Conservation (phyloP, 2,113 vertebrate genomes). For the Halcyon malimbica region DNA sequence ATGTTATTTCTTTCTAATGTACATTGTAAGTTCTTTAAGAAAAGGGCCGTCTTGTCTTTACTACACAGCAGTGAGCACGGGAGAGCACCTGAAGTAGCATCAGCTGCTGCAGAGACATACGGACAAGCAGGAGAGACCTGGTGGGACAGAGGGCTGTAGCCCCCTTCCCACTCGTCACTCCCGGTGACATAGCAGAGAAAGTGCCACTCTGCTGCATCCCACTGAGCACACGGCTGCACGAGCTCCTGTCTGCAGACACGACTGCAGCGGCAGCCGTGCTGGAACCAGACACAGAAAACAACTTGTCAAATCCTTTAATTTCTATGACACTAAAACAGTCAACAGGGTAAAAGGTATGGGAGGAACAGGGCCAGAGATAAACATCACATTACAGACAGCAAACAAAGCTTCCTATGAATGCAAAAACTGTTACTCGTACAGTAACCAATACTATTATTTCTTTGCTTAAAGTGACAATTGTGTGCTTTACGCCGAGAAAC, state of each 20-base stretch:
- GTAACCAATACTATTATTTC: background rate
- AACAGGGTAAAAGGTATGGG: background rate
- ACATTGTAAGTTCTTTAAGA: background rate
- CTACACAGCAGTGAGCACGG: background rate
- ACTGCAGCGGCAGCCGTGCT: background rate
- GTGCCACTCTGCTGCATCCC: fast-evolving
- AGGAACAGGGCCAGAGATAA: constrained; percentile 21
- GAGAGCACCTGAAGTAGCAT: background rate
- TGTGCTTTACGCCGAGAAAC: constrained; percentile 29
- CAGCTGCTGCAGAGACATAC: background rate
- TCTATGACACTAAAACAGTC: constrained; percentile 49
- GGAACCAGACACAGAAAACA: constrained; percentile 26
- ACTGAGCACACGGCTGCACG: fast-evolving
- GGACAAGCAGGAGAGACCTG: fast-evolving
- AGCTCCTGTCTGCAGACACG: background rate
- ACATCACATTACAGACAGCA: constrained; percentile 26
- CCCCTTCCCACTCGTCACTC: fast-evolving
- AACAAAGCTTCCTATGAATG: constrained; percentile 45
- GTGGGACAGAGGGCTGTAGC: background rate
- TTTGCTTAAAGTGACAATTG: background rate
- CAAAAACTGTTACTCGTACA: constrained; percentile 12
- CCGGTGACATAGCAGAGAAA: background rate
- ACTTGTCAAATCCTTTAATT: constrained; percentile 65
- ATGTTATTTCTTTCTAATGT: background rate
- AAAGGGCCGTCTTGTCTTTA: background rate